phyloP scores from a whole-genome alignment of 2,113 vertebrate species.

The Rafetus swinhoei region DNA sequence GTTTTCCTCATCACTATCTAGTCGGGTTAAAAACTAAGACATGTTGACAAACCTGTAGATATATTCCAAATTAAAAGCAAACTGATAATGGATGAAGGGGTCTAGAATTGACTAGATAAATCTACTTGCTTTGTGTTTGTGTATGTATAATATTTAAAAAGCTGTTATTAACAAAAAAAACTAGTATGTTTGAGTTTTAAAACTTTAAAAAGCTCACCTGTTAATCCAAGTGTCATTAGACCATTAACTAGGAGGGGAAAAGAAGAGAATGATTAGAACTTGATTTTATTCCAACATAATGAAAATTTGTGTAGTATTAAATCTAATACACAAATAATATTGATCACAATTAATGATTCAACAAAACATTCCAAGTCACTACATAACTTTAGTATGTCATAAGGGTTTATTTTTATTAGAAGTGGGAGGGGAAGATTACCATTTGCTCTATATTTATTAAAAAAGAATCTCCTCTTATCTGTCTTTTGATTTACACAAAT shows the following conservation, averaged over 20 bases:
- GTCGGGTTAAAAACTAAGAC: neutral
- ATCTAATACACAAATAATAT: neutral
- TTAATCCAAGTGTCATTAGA: constrained; percentile 60
- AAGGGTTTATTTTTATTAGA: neutral
- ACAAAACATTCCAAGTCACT: neutral
- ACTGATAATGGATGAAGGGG: neutral
- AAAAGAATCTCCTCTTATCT: neutral
- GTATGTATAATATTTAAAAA: neutral
- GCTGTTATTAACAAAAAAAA: neutral
- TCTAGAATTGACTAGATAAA: neutral
- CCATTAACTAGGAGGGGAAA: constrained; percentile 47
- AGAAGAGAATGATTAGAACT: neutral
- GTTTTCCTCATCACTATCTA: neutral
- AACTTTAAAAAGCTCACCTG: constrained; percentile 64
- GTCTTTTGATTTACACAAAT: neutral
- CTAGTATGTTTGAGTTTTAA: neutral
- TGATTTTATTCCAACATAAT: neutral
- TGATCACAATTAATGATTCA: neutral
- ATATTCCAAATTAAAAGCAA: neutral
- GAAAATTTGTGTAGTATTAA: neutral
- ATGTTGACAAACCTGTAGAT: neutral
- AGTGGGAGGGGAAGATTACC: neutral
- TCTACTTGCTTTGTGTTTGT: neutral
- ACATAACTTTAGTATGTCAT: neutral
- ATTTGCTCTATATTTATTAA: neutral